Conservation (phyloP, 2,888 invertebrate species). For the Gastracanthus pulcherrimus region DNA sequence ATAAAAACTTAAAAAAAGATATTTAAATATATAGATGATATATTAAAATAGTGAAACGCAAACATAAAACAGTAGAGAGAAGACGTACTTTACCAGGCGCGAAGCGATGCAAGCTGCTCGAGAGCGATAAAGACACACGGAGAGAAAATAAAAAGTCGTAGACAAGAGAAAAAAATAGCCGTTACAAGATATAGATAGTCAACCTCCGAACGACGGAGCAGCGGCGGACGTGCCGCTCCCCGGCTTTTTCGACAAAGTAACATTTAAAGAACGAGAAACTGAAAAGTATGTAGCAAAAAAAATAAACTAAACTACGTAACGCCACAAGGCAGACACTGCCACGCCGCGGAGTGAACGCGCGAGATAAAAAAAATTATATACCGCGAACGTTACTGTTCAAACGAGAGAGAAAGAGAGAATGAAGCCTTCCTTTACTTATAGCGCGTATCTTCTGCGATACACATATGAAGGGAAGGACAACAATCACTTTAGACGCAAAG, state of each 20-base stretch:
- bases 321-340: constrained; percentile 76
- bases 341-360: constrained; percentile 69
- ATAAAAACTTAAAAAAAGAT: constrained; percentile 47
- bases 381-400: constrained; percentile 39
- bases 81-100: constrained; percentile 38
- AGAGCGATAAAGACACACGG: constrained; percentile 8
- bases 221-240: background rate
- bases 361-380: constrained; percentile 61
- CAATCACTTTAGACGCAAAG: constrained; percentile 6
- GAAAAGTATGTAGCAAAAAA: constrained; percentile 35
- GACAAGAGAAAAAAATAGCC: constrained; percentile 35
- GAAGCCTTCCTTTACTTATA: constrained; percentile 34
- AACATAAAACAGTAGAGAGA: constrained; percentile 44
- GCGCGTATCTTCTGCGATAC: background rate
- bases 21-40: constrained; percentile 18
- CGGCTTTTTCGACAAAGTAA: constrained; percentile 15
- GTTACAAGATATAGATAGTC: constrained; percentile 38
- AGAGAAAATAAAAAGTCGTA: constrained; percentile 20
- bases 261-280: constrained; percentile 48
- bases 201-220: constrained; percentile 23
- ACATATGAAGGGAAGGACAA: constrained; percentile 11
- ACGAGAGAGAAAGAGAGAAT: constrained; percentile 50
- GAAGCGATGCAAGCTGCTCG: constrained; percentile 30
- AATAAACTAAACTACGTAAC: constrained; percentile 60
- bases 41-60: constrained; percentile 37